These are phyloP conservation scores for Aphidius colemani DNA, from an alignment of 2,888 invertebrate species.

Conservation along the genomic window DNA sequence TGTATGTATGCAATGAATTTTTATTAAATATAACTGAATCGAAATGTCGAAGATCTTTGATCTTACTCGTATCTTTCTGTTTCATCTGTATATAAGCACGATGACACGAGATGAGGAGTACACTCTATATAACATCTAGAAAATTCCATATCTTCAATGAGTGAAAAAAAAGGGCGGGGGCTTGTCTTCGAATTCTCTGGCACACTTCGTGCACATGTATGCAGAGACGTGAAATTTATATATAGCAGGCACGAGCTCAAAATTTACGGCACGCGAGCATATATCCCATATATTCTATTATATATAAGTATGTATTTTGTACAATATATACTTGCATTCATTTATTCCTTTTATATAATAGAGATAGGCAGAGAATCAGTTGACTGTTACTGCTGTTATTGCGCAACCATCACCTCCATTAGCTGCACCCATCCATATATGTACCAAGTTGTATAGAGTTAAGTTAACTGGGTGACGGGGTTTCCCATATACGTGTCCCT, in stretches of 20 bases:
- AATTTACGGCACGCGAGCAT: conserved; percentile 60
- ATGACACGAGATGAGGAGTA: conserved; percentile 8
- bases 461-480: not conserved
- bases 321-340: too few relatives aligned
- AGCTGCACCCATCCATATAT: conserved; percentile 27
- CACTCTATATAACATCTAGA: conserved; percentile 28
- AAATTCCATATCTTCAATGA: conserved; percentile 15
- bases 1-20: not conserved
- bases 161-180: too few relatives aligned
- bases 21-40: conserved; percentile 10
- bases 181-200: conserved; percentile 42
- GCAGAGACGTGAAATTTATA: conserved; percentile 47
- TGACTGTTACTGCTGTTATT: conserved; percentile 25
- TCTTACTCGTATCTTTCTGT: too few relatives aligned
- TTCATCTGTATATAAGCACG: not conserved
- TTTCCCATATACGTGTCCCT: not conserved
- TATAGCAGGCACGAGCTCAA: conserved; percentile 57
- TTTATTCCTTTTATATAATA: not conserved
- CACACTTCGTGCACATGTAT: conserved; percentile 58
- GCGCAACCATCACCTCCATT: conserved; percentile 42
- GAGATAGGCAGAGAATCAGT: conserved; percentile 1
- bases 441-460: not conserved
- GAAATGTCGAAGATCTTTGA: conserved; percentile 13
- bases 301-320: not conserved
- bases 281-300: not conserved